These are phyloP conservation scores for Haemorhous mexicanus DNA, from an alignment of 2,113 vertebrate species.

Conservation along the genomic window DNA sequence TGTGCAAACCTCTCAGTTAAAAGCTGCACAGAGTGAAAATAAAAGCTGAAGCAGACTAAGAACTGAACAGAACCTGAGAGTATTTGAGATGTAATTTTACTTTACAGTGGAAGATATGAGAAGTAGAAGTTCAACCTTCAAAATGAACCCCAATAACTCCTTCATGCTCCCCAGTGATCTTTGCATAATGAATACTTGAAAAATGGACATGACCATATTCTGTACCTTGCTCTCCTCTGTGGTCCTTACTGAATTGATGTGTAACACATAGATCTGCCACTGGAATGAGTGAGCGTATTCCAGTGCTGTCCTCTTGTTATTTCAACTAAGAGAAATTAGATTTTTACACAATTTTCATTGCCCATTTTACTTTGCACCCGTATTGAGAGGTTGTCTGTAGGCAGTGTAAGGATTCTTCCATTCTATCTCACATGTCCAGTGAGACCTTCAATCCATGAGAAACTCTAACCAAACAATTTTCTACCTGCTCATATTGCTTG, in stretches of 20 bases:
- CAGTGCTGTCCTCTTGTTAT: neutral
- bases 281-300: neutral
- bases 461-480: neutral
- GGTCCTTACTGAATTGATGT: neutral
- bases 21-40: neutral
- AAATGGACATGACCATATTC: accelerated
- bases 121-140: neutral
- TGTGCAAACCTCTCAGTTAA: neutral
- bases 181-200: neutral
- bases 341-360: neutral
- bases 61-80: neutral
- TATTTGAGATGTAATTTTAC: neutral
- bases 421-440: neutral
- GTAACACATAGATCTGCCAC: neutral
- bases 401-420: neutral
- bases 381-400: neutral
- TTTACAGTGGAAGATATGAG: neutral
- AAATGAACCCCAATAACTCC: neutral
- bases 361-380: neutral
- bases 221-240: neutral
- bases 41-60: neutral
- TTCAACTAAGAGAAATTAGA: neutral
- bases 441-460: neutral
- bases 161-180: neutral
- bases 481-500: accelerated